phyloP scores from a whole-genome alignment of 1,140 invertebrate species.

The Panagrolaimus sp. region DNA sequence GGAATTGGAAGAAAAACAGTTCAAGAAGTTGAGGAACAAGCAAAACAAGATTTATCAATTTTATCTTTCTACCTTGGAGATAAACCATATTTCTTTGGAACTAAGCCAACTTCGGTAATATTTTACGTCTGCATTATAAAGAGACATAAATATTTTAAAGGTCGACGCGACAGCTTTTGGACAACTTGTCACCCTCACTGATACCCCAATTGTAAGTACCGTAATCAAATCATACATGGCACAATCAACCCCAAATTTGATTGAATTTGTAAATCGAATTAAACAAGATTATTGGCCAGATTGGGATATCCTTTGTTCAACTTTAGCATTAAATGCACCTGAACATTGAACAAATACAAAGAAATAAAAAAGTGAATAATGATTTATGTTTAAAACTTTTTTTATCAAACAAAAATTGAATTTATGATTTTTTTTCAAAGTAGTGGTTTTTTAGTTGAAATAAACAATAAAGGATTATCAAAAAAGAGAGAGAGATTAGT shows the following conservation, averaged over 20 bases:
- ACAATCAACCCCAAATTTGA: not conserved
- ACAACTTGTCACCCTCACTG: conserved; percentile 35
- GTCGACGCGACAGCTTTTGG: too few relatives aligned
- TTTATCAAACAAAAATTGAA: not conserved
- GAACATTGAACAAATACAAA: not conserved
- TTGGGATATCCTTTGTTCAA: conserved; percentile 17
- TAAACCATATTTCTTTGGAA: conserved; percentile 88
- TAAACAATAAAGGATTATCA: not conserved
- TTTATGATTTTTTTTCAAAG: not conserved
- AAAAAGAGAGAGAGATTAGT: not conserved
- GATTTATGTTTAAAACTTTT: not conserved
- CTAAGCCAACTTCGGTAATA: conserved; percentile 71
- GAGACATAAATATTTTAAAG: too few relatives aligned
- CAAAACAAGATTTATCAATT: conserved; percentile 82
- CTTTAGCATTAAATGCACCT: not conserved
- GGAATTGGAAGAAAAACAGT: conserved; percentile 81
- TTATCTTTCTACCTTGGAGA: conserved; percentile 65
- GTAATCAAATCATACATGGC: not conserved
- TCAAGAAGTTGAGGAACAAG: conserved; percentile 82
- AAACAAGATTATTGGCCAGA: conserved; percentile 32
- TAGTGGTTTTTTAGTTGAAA: not conserved
- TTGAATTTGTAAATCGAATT: not conserved
- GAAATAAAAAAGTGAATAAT: not conserved
- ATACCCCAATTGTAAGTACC: not conserved
- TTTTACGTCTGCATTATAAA: too few relatives aligned